Conservation (phyloP, 92 coral and sea anemone genomes). For the Desmophyllum pertusum region DNA sequence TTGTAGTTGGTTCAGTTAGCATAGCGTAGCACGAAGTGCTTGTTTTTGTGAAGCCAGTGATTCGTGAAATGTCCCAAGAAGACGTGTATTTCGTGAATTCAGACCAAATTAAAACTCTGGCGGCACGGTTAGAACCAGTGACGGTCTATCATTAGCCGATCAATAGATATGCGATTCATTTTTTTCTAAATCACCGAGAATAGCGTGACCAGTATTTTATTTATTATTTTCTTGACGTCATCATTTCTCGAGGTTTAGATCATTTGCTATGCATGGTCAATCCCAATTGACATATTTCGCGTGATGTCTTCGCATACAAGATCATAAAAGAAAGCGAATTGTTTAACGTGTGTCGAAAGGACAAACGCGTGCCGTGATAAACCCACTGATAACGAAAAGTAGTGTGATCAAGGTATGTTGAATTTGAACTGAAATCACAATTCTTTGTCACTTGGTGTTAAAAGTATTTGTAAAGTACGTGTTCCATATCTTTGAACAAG, state of each 20-base stretch:
- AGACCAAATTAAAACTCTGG: neutral
- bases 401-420: neutral
- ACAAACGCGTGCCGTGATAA: neutral
- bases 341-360: neutral
- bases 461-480: neutral
- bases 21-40: too few species aligned
- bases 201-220: neutral
- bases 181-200: neutral
- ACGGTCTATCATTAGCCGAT: neutral
- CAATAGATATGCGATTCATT: neutral
- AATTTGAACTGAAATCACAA: neutral
- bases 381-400: constrained; percentile 1
- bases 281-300: neutral
- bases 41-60: too few species aligned
- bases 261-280: constrained; percentile 6
- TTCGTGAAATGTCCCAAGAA: neutral
- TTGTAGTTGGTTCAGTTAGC: neutral
- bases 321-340: neutral
- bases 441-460: neutral
- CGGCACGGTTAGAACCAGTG: neutral
- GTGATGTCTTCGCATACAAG: neutral
- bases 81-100: neutral
- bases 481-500: neutral
- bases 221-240: constrained; percentile 14
- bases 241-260: neutral